Percentiles rank a stretch among this genome's conserved stretches.
These are phyloP conservation scores for Galerucella calmariensis DNA, from an alignment of 2,888 invertebrate genomes.

Conservation along the genomic window DNA sequence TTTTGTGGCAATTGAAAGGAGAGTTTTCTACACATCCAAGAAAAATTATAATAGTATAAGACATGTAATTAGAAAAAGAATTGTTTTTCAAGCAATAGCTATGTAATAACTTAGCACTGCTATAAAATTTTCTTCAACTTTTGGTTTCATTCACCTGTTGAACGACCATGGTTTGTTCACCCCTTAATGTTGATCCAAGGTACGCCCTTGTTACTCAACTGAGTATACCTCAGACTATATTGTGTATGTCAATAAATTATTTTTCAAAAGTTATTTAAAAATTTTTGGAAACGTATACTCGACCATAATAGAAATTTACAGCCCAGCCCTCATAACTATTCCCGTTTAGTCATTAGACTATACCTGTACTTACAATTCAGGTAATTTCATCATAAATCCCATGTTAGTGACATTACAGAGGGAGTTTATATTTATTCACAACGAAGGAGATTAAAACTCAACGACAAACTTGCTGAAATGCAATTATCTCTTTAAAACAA, in stretches of 20 bases:
- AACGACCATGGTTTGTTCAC: too few species aligned
- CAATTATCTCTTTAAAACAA: background rate
- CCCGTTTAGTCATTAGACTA: background rate
- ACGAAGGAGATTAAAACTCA: conserved; percentile 14
- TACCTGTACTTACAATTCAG: conserved; percentile 7
- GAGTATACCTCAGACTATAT: background rate
- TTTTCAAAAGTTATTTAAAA: background rate
- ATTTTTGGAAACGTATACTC: background rate
- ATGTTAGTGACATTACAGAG: background rate
- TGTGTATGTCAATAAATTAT: background rate
- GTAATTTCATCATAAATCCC: conserved; percentile 6
- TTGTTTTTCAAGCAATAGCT: too few species aligned
- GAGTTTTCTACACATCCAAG: too few species aligned
- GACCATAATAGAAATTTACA: background rate
- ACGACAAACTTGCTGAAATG: conserved; percentile 6
- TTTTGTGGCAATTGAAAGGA: too few species aligned
- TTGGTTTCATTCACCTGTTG: too few species aligned
- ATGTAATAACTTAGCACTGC: too few species aligned
- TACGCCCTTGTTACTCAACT: background rate
- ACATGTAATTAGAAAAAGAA: too few species aligned
- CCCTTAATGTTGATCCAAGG: too few species aligned
- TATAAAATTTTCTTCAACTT: too few species aligned
- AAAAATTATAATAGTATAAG: too few species aligned
- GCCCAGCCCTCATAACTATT: background rate
- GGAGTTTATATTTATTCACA: conserved; percentile 9